Percentiles rank a stretch among this genome's conserved stretches.
These are phyloP conservation scores for Calliphora vomitoria DNA, from an alignment of 2,888 invertebrate genomes.

Conservation along the genomic window DNA sequence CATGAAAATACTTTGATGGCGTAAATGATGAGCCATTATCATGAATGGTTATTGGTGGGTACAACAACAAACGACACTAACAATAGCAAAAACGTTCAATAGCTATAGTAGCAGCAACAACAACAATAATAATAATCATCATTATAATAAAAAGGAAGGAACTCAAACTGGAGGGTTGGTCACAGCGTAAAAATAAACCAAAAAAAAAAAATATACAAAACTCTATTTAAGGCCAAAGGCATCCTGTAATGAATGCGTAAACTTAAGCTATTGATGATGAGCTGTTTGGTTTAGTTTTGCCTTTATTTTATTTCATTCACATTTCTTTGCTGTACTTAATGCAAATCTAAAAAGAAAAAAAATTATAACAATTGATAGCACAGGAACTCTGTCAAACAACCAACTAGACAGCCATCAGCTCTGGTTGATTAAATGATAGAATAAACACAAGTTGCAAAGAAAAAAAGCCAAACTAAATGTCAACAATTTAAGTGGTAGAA, in stretches of 20 bases:
- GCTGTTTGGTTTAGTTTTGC: conserved; percentile 16
- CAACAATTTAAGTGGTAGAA: conserved; percentile 79
- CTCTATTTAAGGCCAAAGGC: conserved; percentile 57
- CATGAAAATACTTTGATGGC: conserved; percentile 76
- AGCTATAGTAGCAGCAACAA: not conserved
- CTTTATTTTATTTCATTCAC: not conserved
- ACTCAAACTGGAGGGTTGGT: conserved; percentile 33
- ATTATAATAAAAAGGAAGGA: conserved; percentile 27
- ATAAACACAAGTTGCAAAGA: conserved; percentile 79
- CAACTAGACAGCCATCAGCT: conserved; percentile 61
- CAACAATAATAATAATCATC: conserved; percentile 30
- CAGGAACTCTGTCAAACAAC: not conserved
- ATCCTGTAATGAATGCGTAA: conserved; percentile 63
- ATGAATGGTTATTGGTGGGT: conserved; percentile 69
- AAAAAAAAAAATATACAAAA: conserved; percentile 1
- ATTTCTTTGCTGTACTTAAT: conserved; percentile 26
- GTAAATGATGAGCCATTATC: conserved; percentile 75
- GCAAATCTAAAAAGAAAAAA: conserved; percentile 10
- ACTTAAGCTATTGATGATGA: conserved; percentile 54
- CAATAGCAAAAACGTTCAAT: conserved; percentile 21
- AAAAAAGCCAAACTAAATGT: conserved; percentile 79
- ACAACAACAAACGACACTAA: conserved; percentile 44
- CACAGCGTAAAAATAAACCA: not conserved
- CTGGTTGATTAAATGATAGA: conserved; percentile 82
- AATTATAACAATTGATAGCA: not conserved